A percentile compares a stretch with the other conserved stretches of the same genome.
phyloP scores from a whole-genome alignment of 2,888 invertebrate genomes.

The Panorpa germanica region DNA sequence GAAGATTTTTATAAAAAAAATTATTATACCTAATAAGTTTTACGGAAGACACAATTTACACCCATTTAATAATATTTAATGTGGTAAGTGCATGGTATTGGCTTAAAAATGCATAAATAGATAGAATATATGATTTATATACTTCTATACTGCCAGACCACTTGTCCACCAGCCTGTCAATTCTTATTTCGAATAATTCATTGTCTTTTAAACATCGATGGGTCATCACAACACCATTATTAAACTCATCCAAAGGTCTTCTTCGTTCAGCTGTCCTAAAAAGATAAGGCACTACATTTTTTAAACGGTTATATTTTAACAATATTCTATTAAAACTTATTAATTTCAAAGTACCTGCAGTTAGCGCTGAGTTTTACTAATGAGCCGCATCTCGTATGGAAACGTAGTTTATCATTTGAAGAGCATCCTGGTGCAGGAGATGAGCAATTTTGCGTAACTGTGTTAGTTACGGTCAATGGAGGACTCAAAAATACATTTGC shows the following conservation, averaged over 20 bases:
- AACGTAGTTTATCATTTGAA: slow-evolving; percentile 46
- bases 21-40: no score
- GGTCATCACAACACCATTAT: slow-evolving; percentile 92
- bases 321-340: not conserved
- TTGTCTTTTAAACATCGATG: slow-evolving; percentile 71
- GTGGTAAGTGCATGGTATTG: not conserved
- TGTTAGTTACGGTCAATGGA: no score
- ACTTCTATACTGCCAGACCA: slow-evolving; percentile 89
- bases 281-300: slow-evolving; percentile 4
- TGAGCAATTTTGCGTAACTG: no score
- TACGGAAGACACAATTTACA: no score
- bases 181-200: slow-evolving; percentile 87
- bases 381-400: slow-evolving; percentile 77
- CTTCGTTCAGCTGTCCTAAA: slow-evolving; percentile 66
- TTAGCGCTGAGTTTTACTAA: slow-evolving; percentile 71
- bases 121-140: slow-evolving; percentile 19
- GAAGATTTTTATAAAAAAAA: no score
- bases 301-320: not conserved
- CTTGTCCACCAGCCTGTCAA: slow-evolving; percentile 82
- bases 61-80: not conserved
- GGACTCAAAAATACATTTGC: no score
- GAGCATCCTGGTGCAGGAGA: no score
- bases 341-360: slow-evolving; percentile 24
- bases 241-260: slow-evolving; percentile 82
- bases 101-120: slow-evolving; percentile 3